Percentiles rank a stretch among this genome's conserved stretches.
Conservation (phyloP, 1,140 invertebrate species). For the Zaprionus tsacasi region DNA sequence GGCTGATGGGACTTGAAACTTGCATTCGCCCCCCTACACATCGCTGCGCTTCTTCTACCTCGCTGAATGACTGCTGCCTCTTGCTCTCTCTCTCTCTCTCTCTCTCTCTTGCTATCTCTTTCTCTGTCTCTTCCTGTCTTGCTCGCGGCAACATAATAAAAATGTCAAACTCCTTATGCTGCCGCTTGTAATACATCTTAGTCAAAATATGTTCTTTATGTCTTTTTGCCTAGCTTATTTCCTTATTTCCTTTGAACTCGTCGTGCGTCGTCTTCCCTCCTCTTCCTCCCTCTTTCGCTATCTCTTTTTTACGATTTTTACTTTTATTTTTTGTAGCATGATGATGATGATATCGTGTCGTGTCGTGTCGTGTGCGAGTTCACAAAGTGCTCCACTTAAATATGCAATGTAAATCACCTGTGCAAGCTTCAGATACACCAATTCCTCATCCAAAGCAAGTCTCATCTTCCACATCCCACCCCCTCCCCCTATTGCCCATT, state of each 20-base stretch:
- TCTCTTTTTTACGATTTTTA: conserved; percentile 21
- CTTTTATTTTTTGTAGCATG: conserved; percentile 54
- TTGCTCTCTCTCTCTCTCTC: background rate
- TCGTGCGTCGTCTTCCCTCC: background rate
- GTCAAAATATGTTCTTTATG: conserved; percentile 75
- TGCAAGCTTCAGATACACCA: conserved; percentile 50
- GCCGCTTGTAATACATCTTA: conserved; percentile 80
- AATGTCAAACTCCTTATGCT: conserved; percentile 80
- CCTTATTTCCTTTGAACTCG: conserved; percentile 26
- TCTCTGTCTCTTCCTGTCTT: conserved; percentile 17
- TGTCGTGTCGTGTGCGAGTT: conserved; percentile 44
- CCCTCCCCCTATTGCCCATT: conserved; percentile 1
- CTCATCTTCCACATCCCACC: background rate
- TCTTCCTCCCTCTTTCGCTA: background rate
- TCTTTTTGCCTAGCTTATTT: conserved; percentile 49
- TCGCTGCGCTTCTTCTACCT: background rate
- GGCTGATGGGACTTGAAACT: conserved; percentile 33
- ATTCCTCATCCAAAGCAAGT: conserved; percentile 30
- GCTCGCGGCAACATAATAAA: conserved; percentile 68
- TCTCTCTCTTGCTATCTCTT: conserved; percentile 6
- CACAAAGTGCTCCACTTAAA: conserved; percentile 81
- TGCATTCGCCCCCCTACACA: background rate
- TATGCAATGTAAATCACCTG: conserved; percentile 82
- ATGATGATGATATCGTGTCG: conserved; percentile 61
- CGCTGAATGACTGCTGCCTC: background rate